Evolutionary conservation across 2,797 vertebrate genomes (phyloP), one percentile per base, ranked within the genome.

Genomic region (Enteromius unitaeniatus): DNA sequence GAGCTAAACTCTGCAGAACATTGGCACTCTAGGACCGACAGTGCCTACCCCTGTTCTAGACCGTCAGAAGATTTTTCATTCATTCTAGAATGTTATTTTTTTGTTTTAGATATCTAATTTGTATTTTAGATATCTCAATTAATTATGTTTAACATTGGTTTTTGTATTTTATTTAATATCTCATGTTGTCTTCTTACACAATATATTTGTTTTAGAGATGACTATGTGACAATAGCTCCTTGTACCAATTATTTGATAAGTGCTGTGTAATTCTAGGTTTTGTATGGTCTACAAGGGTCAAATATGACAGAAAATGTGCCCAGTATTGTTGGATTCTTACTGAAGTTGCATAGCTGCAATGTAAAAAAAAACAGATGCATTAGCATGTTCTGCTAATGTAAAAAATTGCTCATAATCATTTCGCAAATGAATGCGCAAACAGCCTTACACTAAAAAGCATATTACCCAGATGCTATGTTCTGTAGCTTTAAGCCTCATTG

Each of bases 401-500:
- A 82, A 81, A 67, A 85, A 79, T 34, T n/a, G 3, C 40, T 58
- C 34, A 6, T 5, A 34, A 67, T 80, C 14, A 45, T 78, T 81
- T 85, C 15, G 31, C 37, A 69, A 64, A 74, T 67, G 75, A 85
- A 73, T 64, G 79, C 70, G 55, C 69, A 70, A 55, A 82, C 45
- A 79, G n/a, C 45, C 67, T 82, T 60, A 55, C 34, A 23, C 68
- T 11, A 62, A 45, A 77, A 81, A 80, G 72, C 68, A 78, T 45
- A 83, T 67, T 65, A 68, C 65, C 55, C 55, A 86, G 72, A 83
- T 81, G 53, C 42, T 60, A 69, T 81, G 67, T 83, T 58, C 65
- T 58, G 49, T 83, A 79, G 70, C 74, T 79, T 85, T 53, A 77
- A 78, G 76, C 70, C 23, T 65, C 47, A 53, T 23, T 51, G 76